Conservation (phyloP, 1,140 invertebrate species). For the Bombus impatiens region DNA sequence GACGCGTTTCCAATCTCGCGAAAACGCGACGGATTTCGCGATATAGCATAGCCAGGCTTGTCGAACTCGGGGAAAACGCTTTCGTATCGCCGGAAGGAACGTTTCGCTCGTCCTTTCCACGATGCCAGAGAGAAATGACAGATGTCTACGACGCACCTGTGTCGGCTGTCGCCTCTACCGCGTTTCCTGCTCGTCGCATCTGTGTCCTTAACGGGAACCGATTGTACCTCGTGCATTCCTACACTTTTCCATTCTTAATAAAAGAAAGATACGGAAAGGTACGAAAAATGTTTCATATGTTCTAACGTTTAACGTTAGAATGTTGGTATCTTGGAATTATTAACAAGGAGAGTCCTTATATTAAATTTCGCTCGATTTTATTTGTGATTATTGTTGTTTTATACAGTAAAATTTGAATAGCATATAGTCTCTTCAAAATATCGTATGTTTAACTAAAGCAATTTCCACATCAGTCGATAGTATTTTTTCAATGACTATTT, state of each 20-base stretch:
- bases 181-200: constrained; percentile 9
- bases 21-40: constrained; percentile 10
- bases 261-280: not conserved
- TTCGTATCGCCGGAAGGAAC: constrained; percentile 6
- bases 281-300: not conserved
- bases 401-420: too few species aligned
- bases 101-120: constrained; percentile 8
- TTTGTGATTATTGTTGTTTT: too few species aligned
- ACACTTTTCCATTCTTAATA: not conserved
- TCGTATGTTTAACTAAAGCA: too few species aligned
- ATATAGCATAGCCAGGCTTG: not conserved
- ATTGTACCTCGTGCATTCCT: not conserved
- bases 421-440: too few species aligned
- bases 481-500: too few species aligned
- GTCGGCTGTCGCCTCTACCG: constrained; percentile 45
- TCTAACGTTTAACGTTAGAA: too few species aligned
- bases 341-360: too few species aligned
- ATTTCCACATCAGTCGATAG: too few species aligned
- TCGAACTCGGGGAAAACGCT: constrained; percentile 44
- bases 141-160: constrained; percentile 69
- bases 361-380: too few species aligned
- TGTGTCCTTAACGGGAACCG: constrained; percentile 14
- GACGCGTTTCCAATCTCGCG: constrained; percentile 18
- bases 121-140: constrained; percentile 64
- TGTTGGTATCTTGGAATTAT: too few species aligned